These are phyloP conservation scores for Blera fallax DNA, from an alignment of 2,888 invertebrate genomes.

Conservation along the genomic window DNA sequence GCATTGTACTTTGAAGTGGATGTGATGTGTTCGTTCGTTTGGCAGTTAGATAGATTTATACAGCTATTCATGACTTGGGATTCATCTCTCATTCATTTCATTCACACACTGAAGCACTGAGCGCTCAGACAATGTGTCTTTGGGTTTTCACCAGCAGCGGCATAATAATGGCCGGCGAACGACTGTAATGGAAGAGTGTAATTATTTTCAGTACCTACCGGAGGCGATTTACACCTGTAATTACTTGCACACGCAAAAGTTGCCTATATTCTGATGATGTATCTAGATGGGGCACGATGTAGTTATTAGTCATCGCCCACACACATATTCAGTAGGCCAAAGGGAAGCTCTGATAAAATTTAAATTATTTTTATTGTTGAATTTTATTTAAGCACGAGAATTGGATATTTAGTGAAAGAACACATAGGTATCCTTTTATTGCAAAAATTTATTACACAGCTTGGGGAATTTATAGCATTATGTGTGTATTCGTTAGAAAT, in stretches of 20 bases:
- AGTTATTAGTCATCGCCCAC: conserved; percentile 22
- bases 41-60: conserved; percentile 2
- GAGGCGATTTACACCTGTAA: conserved; percentile 55
- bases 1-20: conserved; percentile 54
- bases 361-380: background rate
- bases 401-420: background rate
- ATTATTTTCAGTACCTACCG: conserved; percentile 48
- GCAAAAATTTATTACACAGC: no score
- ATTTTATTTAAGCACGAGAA: background rate
- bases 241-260: conserved; percentile 49
- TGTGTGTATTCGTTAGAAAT: background rate
- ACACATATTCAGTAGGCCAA: background rate
- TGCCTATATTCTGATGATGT: background rate
- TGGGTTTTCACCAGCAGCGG: background rate
- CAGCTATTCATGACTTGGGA: background rate
- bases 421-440: no score
- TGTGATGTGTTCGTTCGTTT: conserved; percentile 21
- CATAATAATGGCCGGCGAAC: background rate
- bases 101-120: conserved; percentile 18
- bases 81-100: conserved; percentile 30
- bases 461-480: background rate
- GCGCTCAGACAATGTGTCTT: conserved; percentile 31
- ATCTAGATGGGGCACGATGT: background rate
- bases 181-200: conserved; percentile 9
- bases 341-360: background rate